A percentile compares a stretch with the other conserved stretches of the same genome.
phyloP scores from a whole-genome alignment of 2,113 vertebrate genomes.

The Pampusana beccarii region DNA sequence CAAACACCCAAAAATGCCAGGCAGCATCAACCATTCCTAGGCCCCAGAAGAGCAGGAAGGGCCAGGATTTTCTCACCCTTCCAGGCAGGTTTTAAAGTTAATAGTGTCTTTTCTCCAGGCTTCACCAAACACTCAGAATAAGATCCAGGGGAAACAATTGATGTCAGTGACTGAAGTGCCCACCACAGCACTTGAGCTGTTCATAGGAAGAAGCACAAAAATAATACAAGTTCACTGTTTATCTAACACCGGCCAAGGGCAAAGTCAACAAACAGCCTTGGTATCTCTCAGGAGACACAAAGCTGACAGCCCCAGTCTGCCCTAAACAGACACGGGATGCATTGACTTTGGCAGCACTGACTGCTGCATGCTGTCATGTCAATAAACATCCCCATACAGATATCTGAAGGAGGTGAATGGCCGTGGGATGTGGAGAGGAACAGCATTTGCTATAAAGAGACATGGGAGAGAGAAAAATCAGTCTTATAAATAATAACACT shows the following conservation, averaged over 20 bases:
- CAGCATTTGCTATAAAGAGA: background rate
- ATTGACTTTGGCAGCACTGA: conserved; percentile 1
- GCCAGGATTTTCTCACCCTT: background rate
- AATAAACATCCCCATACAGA: conserved; percentile 23
- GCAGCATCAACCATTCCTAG: background rate
- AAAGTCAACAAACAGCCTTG: conserved; percentile 48
- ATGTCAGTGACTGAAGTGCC: background rate
- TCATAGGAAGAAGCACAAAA: conserved; percentile 42
- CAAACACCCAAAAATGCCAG: background rate
- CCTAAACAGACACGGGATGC: background rate
- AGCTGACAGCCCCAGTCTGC: background rate
- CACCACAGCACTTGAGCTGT: background rate
- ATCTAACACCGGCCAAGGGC: conserved; percentile 14
- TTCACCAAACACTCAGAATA: background rate
- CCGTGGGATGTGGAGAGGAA: rapidly evolving
- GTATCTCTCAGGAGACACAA: background rate
- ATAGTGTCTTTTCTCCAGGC: background rate
- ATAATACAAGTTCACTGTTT: conserved; percentile 12
- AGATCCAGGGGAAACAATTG: conserved; percentile 3
- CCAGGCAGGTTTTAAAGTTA: background rate
- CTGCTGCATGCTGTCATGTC: background rate
- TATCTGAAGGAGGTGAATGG: background rate
- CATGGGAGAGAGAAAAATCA: background rate
- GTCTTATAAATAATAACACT: background rate
- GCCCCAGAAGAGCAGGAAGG: background rate